Evolutionary conservation across 2,888 invertebrate genomes (phyloP).

Genomic region (Scelioninae gen. 1): DNA sequence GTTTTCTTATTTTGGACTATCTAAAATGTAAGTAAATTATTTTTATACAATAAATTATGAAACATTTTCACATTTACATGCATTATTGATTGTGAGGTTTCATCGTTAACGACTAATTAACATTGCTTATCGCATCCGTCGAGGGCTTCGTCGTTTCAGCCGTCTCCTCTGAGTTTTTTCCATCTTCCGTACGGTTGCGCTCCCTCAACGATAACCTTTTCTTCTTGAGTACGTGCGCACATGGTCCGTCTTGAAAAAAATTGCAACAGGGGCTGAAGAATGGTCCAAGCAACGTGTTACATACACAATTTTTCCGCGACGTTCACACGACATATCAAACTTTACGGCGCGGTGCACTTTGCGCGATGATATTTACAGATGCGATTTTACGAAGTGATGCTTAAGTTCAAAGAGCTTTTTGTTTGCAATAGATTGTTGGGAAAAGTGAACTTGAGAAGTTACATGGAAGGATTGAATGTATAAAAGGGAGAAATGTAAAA

Average conservation of each 20-base stretch:
- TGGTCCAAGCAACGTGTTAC: constrained; percentile 15
- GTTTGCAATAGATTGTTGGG: constrained; percentile 17
- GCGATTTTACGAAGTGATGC: constrained; percentile 1
- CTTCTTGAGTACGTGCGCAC: constrained; percentile 18
- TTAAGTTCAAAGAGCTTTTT: constrained; percentile 19
- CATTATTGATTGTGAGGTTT: no score
- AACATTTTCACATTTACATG: no score
- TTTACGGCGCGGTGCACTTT: constrained; percentile 28
- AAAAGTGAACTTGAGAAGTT: constrained; percentile 3
- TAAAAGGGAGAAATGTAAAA: no score
- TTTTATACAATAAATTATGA: no score
- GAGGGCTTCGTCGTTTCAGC: constrained; percentile 55
- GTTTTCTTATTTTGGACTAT: no score
- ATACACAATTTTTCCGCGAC: constrained; percentile 19
- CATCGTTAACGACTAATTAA: constrained; percentile 37
- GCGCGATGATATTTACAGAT: constrained; percentile 28
- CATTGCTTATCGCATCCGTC: constrained; percentile 53
- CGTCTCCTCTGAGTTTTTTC: constrained; percentile 38
- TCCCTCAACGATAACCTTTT: constrained; percentile 51
- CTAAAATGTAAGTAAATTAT: no score
- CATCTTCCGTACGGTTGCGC: constrained; percentile 7
- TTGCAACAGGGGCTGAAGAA: constrained; percentile 11
- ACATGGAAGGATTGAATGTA: no score
- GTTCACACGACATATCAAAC: no score
- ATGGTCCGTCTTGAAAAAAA: constrained; percentile 15